These are phyloP conservation scores for Phalloptychus januarius DNA, from an alignment of 2,797 vertebrate species.

Conservation along the genomic window DNA sequence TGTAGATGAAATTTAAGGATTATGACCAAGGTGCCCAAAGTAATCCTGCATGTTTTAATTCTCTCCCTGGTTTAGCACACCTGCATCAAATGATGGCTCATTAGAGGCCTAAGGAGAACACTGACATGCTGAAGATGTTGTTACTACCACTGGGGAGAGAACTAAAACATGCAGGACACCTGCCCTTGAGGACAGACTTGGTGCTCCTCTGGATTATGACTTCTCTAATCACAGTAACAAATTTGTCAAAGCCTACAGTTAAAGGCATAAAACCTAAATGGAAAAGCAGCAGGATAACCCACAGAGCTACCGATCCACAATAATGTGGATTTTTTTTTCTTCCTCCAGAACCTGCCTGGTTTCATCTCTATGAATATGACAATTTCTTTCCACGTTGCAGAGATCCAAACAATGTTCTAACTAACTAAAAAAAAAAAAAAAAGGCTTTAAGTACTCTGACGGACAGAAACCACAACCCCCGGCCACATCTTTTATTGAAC, in stretches of 20 bases:
- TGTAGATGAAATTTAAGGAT: background rate
- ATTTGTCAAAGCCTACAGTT: too few relatives aligned
- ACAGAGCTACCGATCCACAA: background rate
- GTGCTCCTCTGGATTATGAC: background rate
- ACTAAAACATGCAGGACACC: too few relatives aligned
- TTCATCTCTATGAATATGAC: background rate
- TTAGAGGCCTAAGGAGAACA: too few relatives aligned
- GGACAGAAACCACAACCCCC: background rate
- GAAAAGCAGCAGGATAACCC: background rate
- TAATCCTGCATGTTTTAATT: too few relatives aligned
- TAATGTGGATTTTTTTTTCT: background rate
- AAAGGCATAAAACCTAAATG: background rate
- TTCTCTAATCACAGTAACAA: background rate
- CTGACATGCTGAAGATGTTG: too few relatives aligned
- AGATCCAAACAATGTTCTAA: background rate
- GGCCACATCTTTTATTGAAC: background rate
- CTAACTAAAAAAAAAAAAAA: background rate
- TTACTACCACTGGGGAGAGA: too few relatives aligned
- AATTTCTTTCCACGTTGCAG: background rate
- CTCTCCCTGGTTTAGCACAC: too few relatives aligned
- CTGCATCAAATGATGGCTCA: too few relatives aligned
- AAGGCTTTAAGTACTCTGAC: background rate
- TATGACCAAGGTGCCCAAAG: too few relatives aligned
- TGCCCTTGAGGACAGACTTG: too few relatives aligned
- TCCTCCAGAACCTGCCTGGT: background rate